These are phyloP conservation scores for Sinella curviseta DNA, from an alignment of 1,140 invertebrate species.

Conservation along the genomic window DNA sequence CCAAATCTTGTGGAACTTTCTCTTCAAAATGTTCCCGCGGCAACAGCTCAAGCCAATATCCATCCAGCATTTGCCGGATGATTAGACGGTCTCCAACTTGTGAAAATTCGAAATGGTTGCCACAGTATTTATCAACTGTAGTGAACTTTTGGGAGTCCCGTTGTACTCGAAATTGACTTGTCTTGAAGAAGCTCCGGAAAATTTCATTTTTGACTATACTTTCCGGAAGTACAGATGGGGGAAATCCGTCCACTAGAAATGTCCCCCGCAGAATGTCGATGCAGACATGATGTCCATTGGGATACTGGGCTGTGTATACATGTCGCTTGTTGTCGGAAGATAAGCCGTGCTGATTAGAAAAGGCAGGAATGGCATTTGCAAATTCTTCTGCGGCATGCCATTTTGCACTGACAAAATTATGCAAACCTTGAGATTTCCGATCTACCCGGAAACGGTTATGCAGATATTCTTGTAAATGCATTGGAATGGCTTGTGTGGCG, in stretches of 20 bases:
- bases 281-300: background rate
- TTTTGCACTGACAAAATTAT: background rate
- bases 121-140: background rate
- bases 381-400: background rate
- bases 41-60: background rate
- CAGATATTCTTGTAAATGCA: background rate
- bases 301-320: background rate
- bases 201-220: background rate
- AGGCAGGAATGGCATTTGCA: background rate
- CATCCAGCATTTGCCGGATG: background rate
- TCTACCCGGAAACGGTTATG: background rate
- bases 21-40: background rate
- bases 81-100: background rate
- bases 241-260: background rate
- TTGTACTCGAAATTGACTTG: background rate
- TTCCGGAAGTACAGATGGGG: background rate
- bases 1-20: background rate
- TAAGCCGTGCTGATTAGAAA: background rate
- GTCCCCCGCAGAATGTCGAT: constrained; percentile 6
- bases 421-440: background rate
- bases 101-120: background rate
- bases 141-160: background rate
- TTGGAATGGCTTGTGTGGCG: background rate
- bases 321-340: background rate
- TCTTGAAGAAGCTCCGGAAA: background rate